Base-by-base conservation (phyloP, 2,113 vertebrate species). In the Burhinus bistriatus region DNA sequence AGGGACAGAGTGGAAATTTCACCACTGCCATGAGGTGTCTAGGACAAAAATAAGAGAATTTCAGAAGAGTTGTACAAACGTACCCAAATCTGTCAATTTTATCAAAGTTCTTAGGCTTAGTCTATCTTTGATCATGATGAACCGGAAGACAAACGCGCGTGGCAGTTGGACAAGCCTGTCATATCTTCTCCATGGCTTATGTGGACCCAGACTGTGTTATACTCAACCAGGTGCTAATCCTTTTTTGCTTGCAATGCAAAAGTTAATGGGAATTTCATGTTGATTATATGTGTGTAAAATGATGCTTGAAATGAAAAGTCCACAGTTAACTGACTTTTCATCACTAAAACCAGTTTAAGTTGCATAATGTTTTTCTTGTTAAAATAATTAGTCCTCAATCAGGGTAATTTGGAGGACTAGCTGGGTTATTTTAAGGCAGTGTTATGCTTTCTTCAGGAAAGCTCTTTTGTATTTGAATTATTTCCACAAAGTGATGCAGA, bases 371-470 rank as follows among this genome's bases (percentile, higher is more conserved):
- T 94, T 89, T 85, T 30, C 95, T 93, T 82, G 44, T 87, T 95
- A 51, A 77, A 93, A 85, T 73, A 90, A 95, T 90, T 85, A 77
- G 55, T 47, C 29, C 71, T 88, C 69, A 73, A 11, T 92, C 93
- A 81, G 58, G n/a, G n/a, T 80, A 87, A 89, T 73, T 32, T 47
- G 45, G 83, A 45, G 47, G 40, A 52, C 40, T 66, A 23, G 32
- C 64, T 91, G 64, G 13, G 66, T 77, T 77, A 64, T 83, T 95
- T 96, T 78, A 83, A 88, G 58, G 42, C 29, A 80, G 11, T 15
- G 51, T n/a, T 55, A 58, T 38, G 57, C 38, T 85, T 83, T 75
- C 65, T 73, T 90, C 75, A 80, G 70, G 58, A 82, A 95, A 84
- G 44, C 14, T 68, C 68, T 54, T 95, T 87, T 85, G 27, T 65